phyloP scores from a whole-genome alignment of 2,888 invertebrate species.

The Dasysyrphus tricinctus region DNA sequence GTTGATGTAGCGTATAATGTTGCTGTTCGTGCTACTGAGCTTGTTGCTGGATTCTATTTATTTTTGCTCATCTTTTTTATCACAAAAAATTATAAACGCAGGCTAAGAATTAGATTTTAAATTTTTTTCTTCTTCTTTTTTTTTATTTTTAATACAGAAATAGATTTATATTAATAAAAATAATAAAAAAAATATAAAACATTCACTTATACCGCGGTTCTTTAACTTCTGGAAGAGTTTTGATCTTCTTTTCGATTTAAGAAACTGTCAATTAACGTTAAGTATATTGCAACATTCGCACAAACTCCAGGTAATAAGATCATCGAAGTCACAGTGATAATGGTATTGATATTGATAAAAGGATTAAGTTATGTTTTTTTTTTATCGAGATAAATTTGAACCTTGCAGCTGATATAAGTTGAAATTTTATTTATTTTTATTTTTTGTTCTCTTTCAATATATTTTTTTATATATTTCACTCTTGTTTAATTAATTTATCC shows the following conservation, averaged over 20 bases:
- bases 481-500: conserved; percentile 71
- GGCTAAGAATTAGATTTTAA: conserved; percentile 44
- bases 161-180: conserved; percentile 36
- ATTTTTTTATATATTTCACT: conserved; percentile 28
- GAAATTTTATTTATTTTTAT: background rate
- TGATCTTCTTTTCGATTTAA: conserved; percentile 12
- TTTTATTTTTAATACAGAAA: conserved; percentile 30
- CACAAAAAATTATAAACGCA: conserved; percentile 40
- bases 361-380: conserved; percentile 50
- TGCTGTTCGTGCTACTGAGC: conserved; percentile 52
- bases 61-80: conserved; percentile 44
- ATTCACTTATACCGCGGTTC: conserved; percentile 35
- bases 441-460: background rate
- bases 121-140: conserved; percentile 14
- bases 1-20: conserved; percentile 32
- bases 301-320: conserved; percentile 46
- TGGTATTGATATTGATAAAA: conserved; percentile 68
- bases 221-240: conserved; percentile 23
- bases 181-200: conserved; percentile 2
- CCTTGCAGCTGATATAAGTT: conserved; percentile 50
- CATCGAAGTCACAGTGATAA: conserved; percentile 57
- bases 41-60: conserved; percentile 46
- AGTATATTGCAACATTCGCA: conserved; percentile 55
- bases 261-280: conserved; percentile 43
- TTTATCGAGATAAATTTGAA: conserved; percentile 46